Evolutionary conservation across 35 echinoderm and acorn worm species (phyloP).

Genomic region (Hemicentrotus pulcherrimus): DNA sequence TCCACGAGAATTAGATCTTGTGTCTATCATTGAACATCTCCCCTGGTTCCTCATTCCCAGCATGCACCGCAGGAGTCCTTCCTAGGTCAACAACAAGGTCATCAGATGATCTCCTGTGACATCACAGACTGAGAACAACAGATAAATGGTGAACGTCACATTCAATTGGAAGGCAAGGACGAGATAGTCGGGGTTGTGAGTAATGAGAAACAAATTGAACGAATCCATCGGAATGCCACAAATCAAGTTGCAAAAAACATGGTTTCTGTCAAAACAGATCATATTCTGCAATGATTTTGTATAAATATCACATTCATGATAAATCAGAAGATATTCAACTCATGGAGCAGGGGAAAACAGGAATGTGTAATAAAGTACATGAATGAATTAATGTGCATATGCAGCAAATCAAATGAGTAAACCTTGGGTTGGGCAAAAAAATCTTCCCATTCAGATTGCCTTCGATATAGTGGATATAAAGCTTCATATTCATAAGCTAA

Average conservation of each 20-base stretch:
- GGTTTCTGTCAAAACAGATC: neutral
- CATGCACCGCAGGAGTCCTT: conserved; percentile 36
- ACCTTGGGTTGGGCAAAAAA: too few relatives aligned
- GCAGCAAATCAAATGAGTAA: neutral
- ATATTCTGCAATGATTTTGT: neutral
- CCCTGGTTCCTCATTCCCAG: conserved; percentile 24
- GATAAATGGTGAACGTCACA: neutral
- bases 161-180: neutral
- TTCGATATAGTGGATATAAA: too few relatives aligned
- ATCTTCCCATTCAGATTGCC: too few relatives aligned
- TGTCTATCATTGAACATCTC: neutral
- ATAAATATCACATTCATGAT: neutral
- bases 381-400: neutral
- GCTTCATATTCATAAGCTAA: too few relatives aligned
- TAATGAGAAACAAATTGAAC: neutral
- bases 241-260: neutral
- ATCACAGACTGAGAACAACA: neutral
- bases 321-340: neutral
- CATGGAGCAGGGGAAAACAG: neutral
- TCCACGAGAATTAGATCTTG: conserved; percentile 2
- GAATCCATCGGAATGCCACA: neutral
- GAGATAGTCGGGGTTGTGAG: neutral
- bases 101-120: neutral
- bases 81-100: conserved; percentile 36
- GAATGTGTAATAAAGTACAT: neutral